Evolutionary conservation across 2,113 vertebrate genomes (phyloP).

Genomic region (Paramisgurnus dabryanus): DNA sequence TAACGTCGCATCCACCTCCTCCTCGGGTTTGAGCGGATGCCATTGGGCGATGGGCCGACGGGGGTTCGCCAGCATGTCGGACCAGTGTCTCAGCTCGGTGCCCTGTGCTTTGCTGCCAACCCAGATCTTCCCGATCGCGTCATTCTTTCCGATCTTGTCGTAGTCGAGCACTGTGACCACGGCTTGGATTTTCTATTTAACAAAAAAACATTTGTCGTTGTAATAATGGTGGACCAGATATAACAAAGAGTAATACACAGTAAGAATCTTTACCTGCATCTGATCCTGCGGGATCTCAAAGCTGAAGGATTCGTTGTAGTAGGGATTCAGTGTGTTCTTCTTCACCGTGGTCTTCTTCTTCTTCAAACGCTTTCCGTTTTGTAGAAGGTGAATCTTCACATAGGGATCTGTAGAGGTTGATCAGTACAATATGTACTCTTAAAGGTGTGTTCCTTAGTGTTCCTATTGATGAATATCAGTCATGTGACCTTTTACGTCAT

Average conservation of each 20-base stretch:
- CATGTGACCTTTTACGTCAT: too few relatives aligned
- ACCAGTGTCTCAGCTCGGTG: slow-evolving; percentile 96
- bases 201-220: background rate
- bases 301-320: slow-evolving; percentile 98
- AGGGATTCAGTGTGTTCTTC: slow-evolving; percentile 97
- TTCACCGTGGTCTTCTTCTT: slow-evolving; percentile 99
- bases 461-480: too few relatives aligned
- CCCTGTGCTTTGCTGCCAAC: slow-evolving; percentile 89
- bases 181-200: slow-evolving; percentile 89
- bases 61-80: slow-evolving; percentile 96
- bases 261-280: slow-evolving; percentile 82
- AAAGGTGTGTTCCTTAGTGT: too few relatives aligned
- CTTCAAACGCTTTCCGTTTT: slow-evolving; percentile 95
- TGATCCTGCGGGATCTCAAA: slow-evolving; percentile 98
- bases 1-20: slow-evolving; percentile 88
- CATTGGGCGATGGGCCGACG: slow-evolving; percentile 96
- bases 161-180: slow-evolving; percentile 98
- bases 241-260: too few relatives aligned
- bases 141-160: slow-evolving; percentile 97
- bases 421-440: too few relatives aligned
- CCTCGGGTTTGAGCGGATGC: slow-evolving; percentile 96
- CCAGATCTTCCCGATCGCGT: slow-evolving; percentile 96
- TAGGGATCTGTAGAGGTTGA: slow-evolving; percentile 83
- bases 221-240: too few relatives aligned
- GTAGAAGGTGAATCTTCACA: slow-evolving; percentile 95